Conservation (phyloP, 1,140 invertebrate species). For the Phocides pigmalion region DNA sequence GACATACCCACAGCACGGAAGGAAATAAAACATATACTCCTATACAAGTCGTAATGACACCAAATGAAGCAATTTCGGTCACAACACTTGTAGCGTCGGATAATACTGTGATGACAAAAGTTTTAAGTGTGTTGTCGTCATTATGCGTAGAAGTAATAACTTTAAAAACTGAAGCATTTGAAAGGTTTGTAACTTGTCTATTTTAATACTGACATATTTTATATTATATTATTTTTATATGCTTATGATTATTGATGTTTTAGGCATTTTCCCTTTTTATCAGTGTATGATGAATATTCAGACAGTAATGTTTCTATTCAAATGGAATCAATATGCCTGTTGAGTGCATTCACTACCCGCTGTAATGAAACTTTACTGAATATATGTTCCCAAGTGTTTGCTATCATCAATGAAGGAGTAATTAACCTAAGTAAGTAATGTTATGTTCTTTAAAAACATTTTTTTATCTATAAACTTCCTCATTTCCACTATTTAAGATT, state of each 20-base stretch:
- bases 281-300: slow-evolving; percentile 72
- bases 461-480: too few species aligned
- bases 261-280: slow-evolving; percentile 74
- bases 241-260: slow-evolving; percentile 26
- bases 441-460: too few species aligned
- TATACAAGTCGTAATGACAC: slow-evolving; percentile 81
- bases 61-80: slow-evolving; percentile 87
- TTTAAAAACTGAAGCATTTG: slow-evolving; percentile 88
- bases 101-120: slow-evolving; percentile 92
- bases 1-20: slow-evolving; percentile 36
- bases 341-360: slow-evolving; percentile 87
- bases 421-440: slow-evolving; percentile 81
- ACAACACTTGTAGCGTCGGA: slow-evolving; percentile 91
- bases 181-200: slow-evolving; percentile 75
- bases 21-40: slow-evolving; percentile 85
- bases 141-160: slow-evolving; percentile 90
- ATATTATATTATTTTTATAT: too few species aligned
- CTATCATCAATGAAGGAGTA: slow-evolving; percentile 82
- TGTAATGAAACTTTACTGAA: slow-evolving; percentile 87
- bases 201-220: background rate
- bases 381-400: slow-evolving; percentile 87
- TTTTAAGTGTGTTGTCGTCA: slow-evolving; percentile 91
- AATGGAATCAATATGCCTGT: slow-evolving; percentile 85
- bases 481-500: too few species aligned
- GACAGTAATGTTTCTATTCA: slow-evolving; percentile 64